phyloP scores from a whole-genome alignment of 2,888 invertebrate genomes.

The Cremastinae sp. region DNA sequence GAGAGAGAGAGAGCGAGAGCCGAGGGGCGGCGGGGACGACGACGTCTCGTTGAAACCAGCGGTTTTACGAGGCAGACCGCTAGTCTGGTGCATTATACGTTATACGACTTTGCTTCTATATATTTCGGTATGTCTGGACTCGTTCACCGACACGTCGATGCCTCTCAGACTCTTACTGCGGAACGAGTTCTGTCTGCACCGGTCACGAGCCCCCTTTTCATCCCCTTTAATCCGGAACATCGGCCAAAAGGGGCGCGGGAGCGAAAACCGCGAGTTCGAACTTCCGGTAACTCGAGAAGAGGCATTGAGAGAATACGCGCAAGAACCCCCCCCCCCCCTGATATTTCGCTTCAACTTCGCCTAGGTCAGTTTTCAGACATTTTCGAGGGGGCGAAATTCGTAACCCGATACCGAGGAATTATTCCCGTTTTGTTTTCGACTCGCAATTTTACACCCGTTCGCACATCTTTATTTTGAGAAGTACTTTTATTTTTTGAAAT shows the following conservation, averaged over 20 bases:
- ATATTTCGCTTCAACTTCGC: slow-evolving; percentile 21
- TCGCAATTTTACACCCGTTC: not conserved
- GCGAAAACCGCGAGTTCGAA: slow-evolving; percentile 28
- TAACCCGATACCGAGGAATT: slow-evolving; percentile 9
- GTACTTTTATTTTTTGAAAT: not conserved
- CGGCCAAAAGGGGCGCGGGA: slow-evolving; percentile 22
- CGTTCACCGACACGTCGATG: slow-evolving; percentile 39
- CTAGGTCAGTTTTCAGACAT: slow-evolving; percentile 35
- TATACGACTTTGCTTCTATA: slow-evolving; percentile 70
- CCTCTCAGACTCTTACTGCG: slow-evolving; percentile 19
- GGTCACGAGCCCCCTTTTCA: not conserved
- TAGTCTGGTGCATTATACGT: slow-evolving; percentile 75
- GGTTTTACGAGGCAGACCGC: slow-evolving; percentile 75
- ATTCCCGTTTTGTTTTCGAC: slow-evolving; percentile 4
- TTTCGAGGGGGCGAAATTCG: not conserved
- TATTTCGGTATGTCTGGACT: slow-evolving; percentile 70
- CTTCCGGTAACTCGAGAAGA: slow-evolving; percentile 57
- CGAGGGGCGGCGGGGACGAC: no score
- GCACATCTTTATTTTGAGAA: no score
- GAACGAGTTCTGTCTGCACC: not conserved
- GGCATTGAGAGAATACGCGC: slow-evolving; percentile 3
- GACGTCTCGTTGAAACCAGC: slow-evolving; percentile 69
- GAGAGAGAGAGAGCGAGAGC: slow-evolving; percentile 31
- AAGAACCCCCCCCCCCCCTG: not conserved
- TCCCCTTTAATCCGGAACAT: slow-evolving; percentile 6